phyloP scores from a whole-genome alignment of 1,140 invertebrate genomes.

The Mesaphorura yosii region DNA sequence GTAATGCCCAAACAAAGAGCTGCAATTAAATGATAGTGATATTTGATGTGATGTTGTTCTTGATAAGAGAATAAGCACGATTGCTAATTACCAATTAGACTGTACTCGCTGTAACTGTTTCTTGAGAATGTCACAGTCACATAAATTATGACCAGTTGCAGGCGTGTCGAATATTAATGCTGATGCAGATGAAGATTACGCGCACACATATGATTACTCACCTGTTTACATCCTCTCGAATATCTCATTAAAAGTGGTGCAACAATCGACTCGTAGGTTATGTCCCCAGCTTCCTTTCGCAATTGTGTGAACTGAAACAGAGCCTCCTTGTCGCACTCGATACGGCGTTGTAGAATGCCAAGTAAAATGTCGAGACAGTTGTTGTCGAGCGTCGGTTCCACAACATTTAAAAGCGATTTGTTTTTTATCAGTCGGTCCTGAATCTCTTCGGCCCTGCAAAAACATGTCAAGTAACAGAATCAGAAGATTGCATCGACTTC shows the following conservation, averaged over 20 bases:
- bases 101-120: too few relatives aligned
- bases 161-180: too few relatives aligned
- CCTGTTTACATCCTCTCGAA: constrained; percentile 62
- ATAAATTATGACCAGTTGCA: too few relatives aligned
- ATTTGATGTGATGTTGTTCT: too few relatives aligned
- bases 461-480: not conserved
- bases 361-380: constrained; percentile 46
- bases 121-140: too few relatives aligned
- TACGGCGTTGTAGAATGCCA: constrained; percentile 48
- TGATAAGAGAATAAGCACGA: too few relatives aligned
- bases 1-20: too few relatives aligned
- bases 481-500: too few relatives aligned
- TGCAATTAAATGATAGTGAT: too few relatives aligned
- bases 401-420: constrained; percentile 70
- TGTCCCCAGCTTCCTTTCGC: constrained; percentile 44
- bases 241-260: constrained; percentile 71
- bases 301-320: constrained; percentile 58
- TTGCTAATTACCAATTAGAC: too few relatives aligned
- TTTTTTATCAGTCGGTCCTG: constrained; percentile 84
- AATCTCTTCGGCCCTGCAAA: constrained; percentile 35
- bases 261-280: constrained; percentile 46
- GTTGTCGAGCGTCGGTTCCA: constrained; percentile 53
- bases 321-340: constrained; percentile 58
- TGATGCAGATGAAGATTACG: too few relatives aligned
- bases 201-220: too few relatives aligned